Evolutionary conservation across 2,797 vertebrate species (phyloP).

Genomic region (Bryconaethiops microstoma): DNA sequence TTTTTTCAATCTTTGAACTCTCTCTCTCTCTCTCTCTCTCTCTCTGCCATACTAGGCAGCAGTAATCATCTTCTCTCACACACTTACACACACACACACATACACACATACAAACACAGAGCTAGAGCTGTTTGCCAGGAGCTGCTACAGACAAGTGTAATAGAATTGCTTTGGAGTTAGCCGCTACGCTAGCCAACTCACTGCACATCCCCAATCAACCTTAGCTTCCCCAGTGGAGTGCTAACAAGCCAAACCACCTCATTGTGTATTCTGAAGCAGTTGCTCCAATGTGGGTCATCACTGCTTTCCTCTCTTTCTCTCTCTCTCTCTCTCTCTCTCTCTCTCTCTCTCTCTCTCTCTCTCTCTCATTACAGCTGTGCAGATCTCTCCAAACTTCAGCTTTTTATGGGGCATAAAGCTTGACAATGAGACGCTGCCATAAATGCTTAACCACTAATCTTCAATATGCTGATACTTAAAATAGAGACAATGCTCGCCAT

Average conservation of each 20-base stretch:
- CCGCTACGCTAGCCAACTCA: conserved; percentile 60
- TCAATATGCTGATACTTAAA: neutral
- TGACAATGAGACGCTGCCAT: neutral
- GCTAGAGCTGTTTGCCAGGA: conserved; percentile 68
- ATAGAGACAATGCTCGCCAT: neutral
- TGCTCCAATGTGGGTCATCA: conserved; percentile 70
- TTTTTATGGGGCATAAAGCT: neutral
- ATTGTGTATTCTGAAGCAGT: conserved; percentile 71
- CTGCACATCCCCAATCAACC: conserved; percentile 66
- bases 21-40: too few relatives aligned
- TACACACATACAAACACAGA: conserved; percentile 8
- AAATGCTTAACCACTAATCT: neutral
- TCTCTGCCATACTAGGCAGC: too few relatives aligned
- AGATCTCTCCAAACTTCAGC: neutral
- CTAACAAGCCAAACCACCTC: conserved; percentile 73
- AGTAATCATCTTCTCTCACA: too few relatives aligned
- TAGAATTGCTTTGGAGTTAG: conserved; percentile 72
- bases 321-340: conserved; percentile 14
- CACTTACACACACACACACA: conserved; percentile 17
- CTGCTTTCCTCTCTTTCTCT: conserved; percentile 30
- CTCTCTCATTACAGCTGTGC: neutral
- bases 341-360: conserved; percentile 22
- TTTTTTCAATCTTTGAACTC: too few relatives aligned
- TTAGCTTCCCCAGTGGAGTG: conserved; percentile 60
- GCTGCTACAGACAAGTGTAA: conserved; percentile 73